Base-by-base conservation (phyloP, 1,140 invertebrate genomes). In the Teleogryllus occipitalis region DNA sequence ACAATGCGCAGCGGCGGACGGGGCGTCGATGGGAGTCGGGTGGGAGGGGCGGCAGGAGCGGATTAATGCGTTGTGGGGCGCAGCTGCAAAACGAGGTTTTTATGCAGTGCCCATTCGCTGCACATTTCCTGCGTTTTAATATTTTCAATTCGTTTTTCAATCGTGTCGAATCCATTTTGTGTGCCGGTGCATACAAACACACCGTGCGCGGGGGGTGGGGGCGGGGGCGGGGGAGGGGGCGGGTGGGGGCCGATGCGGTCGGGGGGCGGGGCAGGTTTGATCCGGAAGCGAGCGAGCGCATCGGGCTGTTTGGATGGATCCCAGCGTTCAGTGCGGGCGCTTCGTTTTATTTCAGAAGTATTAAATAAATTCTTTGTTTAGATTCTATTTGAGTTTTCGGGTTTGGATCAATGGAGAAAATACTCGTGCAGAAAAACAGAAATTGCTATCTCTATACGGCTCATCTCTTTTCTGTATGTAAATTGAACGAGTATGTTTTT, bases 111-210 rank as follows among this genome's bases (percentile, higher is more conserved):
- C 54, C 54, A 65, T 65, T 65, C 54, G 10, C 54, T 65, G 54
- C 54, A 65, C 54, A 65, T 65, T 65, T 65, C 54, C 54, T 65
- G 54, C 54, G 54, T 65, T 65, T 65, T 65, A 65, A 65, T 65
- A 65, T 65, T 65, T 65, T 65, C 54, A 65, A 65, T 65, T 65
- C 54, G 54, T 65, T 65, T 65, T 65, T 65, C 54, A 65, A 65
- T 65, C 54, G 54, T 65, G 54, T 65, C 54, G 54, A 65, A 65
- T 65, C 54, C 54, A 65, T 65, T 65, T 65, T 65, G 54, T 65
- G 54, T 65, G 10, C 54, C 18, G 54, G 54, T 65, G 54, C 54
- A 65, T 65, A 65, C 54, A 65, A 65, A 65, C 18, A 65, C 54
- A 65, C 10, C 18, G 54, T 14, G 54, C 54, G 54, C 18, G 10